Evolutionary conservation across 2,113 vertebrate genomes (phyloP), one percentile per base, ranked within the genome.

Genomic region (Sarotherodon lohbergeri): DNA sequence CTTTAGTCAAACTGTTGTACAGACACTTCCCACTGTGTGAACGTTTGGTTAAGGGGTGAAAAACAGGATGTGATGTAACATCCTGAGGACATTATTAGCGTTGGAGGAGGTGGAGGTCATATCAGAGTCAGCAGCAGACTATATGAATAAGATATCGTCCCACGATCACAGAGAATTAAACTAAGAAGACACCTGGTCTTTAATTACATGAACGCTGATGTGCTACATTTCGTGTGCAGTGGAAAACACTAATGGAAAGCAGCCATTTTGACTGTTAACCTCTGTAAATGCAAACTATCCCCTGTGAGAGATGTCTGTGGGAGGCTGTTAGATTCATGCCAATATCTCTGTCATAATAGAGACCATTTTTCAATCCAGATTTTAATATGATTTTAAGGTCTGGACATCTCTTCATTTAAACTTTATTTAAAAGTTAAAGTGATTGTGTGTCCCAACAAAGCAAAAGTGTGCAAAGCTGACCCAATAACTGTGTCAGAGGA

Each of bases 21-120:
- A 43, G 36, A 59, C 36, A 29, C 56, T 48, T 61, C 80, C 56
- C 80, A 55, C 48, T 39, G 83, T 41, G 63, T 79, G 71, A 29
- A 66, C 19, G 3, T 7, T 27, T 19, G 29, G 39, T 57, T 61
- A 22, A 8, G 80, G 43, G 24, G 41, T 89, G 88, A 92, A 94
- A 90, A 94, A 95, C 93, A 94, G 94, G 93, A 93, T 56, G 91
- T 92, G 91, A 93, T 91, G 83, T 85, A 82, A 94, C 87, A 81
- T 91, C 89, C 88, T 19, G 39, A 48, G 57, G 85, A 27, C 89
- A 73, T 86, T 85, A 88, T 86, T 91, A 92, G 86, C 50, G 3
- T 6, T 7, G 9, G 56, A 85, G 85, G 85, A 89, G 84, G 81
- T 86, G 83, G 86, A 87, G 90, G 92, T 89, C 90, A 79, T 24